Evolutionary conservation across 2,888 invertebrate genomes (phyloP).

Genomic region (Drosophila fungiperda): DNA sequence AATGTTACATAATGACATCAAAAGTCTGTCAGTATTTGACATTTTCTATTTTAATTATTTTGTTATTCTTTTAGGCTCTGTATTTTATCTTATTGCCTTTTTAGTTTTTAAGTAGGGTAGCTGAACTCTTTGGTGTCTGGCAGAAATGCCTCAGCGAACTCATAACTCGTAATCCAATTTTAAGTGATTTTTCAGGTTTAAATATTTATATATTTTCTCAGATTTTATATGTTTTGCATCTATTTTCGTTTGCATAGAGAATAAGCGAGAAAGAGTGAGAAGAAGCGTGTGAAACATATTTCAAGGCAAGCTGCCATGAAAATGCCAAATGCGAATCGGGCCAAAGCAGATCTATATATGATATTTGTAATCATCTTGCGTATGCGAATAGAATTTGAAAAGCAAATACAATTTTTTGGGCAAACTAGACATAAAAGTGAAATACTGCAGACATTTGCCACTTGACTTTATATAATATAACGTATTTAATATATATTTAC

Average conservation of each 20-base stretch:
- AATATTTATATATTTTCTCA: slow-evolving; percentile 6
- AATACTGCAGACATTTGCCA: slow-evolving; percentile 1
- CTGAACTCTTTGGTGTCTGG: slow-evolving; percentile 36
- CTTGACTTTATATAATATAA: neutral
- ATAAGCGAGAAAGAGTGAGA: neutral
- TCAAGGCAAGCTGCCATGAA: slow-evolving; percentile 61
- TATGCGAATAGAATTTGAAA: slow-evolving; percentile 35
- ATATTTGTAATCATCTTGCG: slow-evolving; percentile 30
- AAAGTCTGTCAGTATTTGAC: neutral
- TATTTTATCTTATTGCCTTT: neutral
- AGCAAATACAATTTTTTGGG: slow-evolving; percentile 14
- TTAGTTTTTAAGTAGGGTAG: slow-evolving; percentile 25
- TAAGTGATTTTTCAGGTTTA: slow-evolving; percentile 21
- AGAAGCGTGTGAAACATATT: slow-evolving; percentile 40
- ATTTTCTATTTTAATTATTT: neutral
- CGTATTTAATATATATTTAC: neutral
- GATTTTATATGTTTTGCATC: slow-evolving; percentile 6
- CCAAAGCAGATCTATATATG: slow-evolving; percentile 23
- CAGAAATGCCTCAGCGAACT: slow-evolving; percentile 20
- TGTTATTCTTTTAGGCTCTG: neutral
- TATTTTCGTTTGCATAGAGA: slow-evolving; percentile 43
- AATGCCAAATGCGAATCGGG: slow-evolving; percentile 53
- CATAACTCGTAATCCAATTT: slow-evolving; percentile 36
- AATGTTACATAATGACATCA: neutral
- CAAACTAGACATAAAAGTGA: slow-evolving; percentile 2